Conservation (phyloP, 1,140 invertebrate species). For the Procambarus clarkii region DNA sequence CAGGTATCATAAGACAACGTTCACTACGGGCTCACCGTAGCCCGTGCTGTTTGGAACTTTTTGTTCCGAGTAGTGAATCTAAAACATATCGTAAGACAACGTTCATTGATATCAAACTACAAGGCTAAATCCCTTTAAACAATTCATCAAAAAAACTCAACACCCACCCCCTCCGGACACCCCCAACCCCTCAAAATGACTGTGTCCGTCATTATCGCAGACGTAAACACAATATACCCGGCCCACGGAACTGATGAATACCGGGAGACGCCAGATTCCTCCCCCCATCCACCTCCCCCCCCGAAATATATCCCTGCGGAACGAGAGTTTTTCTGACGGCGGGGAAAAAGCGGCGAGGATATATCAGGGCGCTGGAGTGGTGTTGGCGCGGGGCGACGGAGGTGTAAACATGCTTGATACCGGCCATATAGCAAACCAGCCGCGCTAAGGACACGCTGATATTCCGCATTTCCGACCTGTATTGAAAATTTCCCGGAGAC, state of each 20-base stretch:
- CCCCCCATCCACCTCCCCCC: neutral
- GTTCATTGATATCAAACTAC: no score
- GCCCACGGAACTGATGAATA: conserved; percentile 46
- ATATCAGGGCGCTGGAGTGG: conserved; percentile 35
- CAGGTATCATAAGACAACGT: no score
- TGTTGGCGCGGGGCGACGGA: conserved; percentile 7
- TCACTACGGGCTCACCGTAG: no score
- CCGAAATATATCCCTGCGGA: conserved; percentile 38
- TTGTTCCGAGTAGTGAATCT: no score
- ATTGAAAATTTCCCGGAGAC: conserved; percentile 53
- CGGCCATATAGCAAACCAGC: conserved; percentile 7
- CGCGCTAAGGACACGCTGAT: conserved; percentile 35
- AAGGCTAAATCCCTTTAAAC: no score
- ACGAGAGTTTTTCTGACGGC: conserved; percentile 48
- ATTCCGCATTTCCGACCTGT: conserved; percentile 45
- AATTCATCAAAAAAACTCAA: neutral
- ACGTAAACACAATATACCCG: conserved; percentile 28
- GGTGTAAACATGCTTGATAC: conserved; percentile 52
- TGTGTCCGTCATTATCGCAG: neutral
- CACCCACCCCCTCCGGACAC: neutral
- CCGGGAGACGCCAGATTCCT: conserved; percentile 28
- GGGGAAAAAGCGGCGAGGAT: conserved; percentile 33
- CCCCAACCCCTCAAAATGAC: neutral
- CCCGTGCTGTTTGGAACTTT: no score
- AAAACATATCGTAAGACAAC: no score